These are phyloP conservation scores for Gymnoscopelus braueri DNA, from an alignment of 2,797 vertebrate species.

Conservation along the genomic window DNA sequence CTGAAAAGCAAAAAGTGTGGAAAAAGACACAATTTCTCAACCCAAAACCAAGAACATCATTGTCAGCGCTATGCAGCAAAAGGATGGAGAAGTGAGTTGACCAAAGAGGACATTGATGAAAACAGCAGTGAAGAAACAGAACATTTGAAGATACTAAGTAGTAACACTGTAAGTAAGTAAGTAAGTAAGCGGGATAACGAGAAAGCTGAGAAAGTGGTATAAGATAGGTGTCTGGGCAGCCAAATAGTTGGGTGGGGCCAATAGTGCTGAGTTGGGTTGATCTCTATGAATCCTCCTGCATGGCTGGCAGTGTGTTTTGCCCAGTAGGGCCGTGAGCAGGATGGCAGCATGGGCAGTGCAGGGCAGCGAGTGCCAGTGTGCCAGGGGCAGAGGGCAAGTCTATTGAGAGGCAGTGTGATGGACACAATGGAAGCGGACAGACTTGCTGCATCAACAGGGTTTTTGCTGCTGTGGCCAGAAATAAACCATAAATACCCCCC, in stretches of 20 bases:
- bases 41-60: too few species aligned
- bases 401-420: conserved; percentile 85
- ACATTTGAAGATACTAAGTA: neutral
- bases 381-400: conserved; percentile 70
- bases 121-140: neutral
- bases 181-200: conserved; percentile 8
- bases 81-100: neutral
- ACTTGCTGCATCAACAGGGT: conserved; percentile 88
- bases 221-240: conserved; percentile 39
- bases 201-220: conserved; percentile 42
- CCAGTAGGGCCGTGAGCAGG: conserved; percentile 64
- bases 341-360: conserved; percentile 77
- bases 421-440: conserved; percentile 83
- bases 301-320: conserved; percentile 68
- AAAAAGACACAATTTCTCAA: too few species aligned
- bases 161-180: conserved; percentile 1
- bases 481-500: conserved; percentile 86
- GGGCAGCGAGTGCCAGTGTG: conserved; percentile 72
- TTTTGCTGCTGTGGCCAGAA: conserved; percentile 89
- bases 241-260: conserved; percentile 57
- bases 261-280: conserved; percentile 78
- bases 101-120: neutral
- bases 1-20: too few species aligned
- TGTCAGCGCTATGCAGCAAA: neutral
- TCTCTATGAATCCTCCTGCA: conserved; percentile 73